Percentiles rank a stretch among this genome's conserved stretches.
phyloP scores from a whole-genome alignment of 2,113 vertebrate species.

The Plecotus auritus region DNA sequence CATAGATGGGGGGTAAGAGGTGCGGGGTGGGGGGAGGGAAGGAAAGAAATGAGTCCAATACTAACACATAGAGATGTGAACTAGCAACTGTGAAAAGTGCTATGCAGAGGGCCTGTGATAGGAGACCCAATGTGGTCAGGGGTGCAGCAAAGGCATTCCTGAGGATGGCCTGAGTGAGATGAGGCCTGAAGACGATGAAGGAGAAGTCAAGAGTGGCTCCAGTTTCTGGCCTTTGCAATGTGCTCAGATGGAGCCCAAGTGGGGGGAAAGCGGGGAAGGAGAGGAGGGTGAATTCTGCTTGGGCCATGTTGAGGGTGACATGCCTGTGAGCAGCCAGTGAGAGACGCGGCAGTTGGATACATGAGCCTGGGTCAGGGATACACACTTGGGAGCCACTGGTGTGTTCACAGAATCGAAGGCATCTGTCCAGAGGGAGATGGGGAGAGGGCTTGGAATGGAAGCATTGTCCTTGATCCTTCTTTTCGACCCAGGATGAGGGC shows the following conservation, averaged over 20 bases:
- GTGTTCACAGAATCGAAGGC: not conserved
- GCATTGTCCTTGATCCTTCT: not conserved
- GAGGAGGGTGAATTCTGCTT: not conserved
- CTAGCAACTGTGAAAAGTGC: not conserved
- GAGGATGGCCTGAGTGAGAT: not conserved
- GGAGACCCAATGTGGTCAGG: accelerated
- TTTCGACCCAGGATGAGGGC: not conserved
- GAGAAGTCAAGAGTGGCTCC: not conserved
- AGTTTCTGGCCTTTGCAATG: not conserved
- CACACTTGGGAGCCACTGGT: not conserved
- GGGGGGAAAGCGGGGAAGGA: no score
- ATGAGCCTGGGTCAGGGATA: not conserved
- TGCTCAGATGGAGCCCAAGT: not conserved
- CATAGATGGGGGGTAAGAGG: accelerated
- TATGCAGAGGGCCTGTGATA: not conserved
- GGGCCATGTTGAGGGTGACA: not conserved
- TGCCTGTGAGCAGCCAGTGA: not conserved
- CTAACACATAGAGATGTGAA: not conserved
- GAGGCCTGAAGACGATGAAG: not conserved
- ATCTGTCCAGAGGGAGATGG: not conserved
- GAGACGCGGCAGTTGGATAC: not conserved
- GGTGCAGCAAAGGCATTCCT: not conserved
- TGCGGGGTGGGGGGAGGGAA: accelerated
- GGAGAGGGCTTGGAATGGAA: not conserved
- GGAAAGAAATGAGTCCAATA: not conserved